Base-by-base conservation (phyloP, 2,113 vertebrate genomes). In the Apteryx owenii region DNA sequence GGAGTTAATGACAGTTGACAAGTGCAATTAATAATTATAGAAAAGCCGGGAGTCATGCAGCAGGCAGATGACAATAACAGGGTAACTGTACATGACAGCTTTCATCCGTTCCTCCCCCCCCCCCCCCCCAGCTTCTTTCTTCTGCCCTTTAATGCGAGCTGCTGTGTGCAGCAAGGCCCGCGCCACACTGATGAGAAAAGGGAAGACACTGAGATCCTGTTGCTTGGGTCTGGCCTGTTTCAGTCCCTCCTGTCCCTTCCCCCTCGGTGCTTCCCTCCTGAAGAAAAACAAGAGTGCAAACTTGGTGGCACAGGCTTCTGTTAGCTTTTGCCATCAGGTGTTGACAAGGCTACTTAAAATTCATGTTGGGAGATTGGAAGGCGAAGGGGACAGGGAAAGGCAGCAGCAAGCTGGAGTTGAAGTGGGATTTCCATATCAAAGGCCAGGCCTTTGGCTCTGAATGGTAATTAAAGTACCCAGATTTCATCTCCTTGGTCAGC, bases 371-470 rank as follows among this genome's bases (percentile, higher is more conserved):
- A 98, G 96, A 98, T 97, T 98, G 98, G 98, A 98, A 98, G 95
- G 97, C 97, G 96, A 97, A 98, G 97, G 98, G 98, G 97, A 97
- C 97, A 92, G 98, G 97, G 96, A 95, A 97, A 98, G 95, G 96
- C 96, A 95, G 93, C 94, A 85, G 96, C 96, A 98, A 98, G 97
- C 98, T 96, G 98, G 98, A 98, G 95, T 98, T 98, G 98, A 98
- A 98, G 98, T 98, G 96, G 98, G 98, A 99, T 99, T 99, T 99
- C 98, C 99, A 99, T 99, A 99, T 99, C 99, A 99, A 99, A 99
- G 99, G 98, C 98, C 97, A 98, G 98, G 98, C 98, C 98, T 99
- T 99, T 98, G 98, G 98, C 98, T 99, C 98, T 97, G 99, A 98
- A 99, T 99, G 99, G 98, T 99, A 99, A 99, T 99, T 99, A 99